These are phyloP conservation scores for Istiophorus platypterus DNA, from an alignment of 2,113 vertebrate genomes.

Conservation along the genomic window DNA sequence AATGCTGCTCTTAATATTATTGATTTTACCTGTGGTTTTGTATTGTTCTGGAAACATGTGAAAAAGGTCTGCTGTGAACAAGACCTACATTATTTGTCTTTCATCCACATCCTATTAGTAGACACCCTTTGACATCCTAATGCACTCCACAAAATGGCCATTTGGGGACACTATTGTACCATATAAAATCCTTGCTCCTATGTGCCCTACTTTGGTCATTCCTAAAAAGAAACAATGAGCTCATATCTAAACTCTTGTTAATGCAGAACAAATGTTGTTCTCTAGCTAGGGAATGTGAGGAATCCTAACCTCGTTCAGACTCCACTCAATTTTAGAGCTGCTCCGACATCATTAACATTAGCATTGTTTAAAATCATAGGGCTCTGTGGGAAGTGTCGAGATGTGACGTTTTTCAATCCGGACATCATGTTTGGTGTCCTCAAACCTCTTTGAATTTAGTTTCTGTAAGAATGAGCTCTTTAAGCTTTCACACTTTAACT, in stretches of 20 bases:
- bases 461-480: neutral
- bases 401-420: neutral
- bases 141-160: neutral
- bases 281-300: conserved; percentile 62
- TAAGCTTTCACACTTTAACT: neutral
- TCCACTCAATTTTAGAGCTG: conserved; percentile 15
- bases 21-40: neutral
- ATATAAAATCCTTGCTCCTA: neutral
- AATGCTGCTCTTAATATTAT: neutral
- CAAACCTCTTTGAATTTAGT: neutral
- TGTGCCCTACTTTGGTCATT: conserved; percentile 33
- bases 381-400: neutral
- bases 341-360: conserved; percentile 33
- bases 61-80: neutral
- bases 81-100: neutral
- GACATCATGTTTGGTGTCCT: conserved; percentile 10
- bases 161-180: conserved; percentile 21
- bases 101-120: neutral
- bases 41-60: neutral
- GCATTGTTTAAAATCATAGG: neutral
- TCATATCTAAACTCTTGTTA: conserved; percentile 74
- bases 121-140: neutral
- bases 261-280: conserved; percentile 80
- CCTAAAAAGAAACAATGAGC: conserved; percentile 71
- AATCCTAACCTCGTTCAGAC: conserved; percentile 57